Percentiles rank a stretch among this genome's conserved stretches.
phyloP scores from a whole-genome alignment of 1,140 invertebrate species.

The Drosophila bifasciata region DNA sequence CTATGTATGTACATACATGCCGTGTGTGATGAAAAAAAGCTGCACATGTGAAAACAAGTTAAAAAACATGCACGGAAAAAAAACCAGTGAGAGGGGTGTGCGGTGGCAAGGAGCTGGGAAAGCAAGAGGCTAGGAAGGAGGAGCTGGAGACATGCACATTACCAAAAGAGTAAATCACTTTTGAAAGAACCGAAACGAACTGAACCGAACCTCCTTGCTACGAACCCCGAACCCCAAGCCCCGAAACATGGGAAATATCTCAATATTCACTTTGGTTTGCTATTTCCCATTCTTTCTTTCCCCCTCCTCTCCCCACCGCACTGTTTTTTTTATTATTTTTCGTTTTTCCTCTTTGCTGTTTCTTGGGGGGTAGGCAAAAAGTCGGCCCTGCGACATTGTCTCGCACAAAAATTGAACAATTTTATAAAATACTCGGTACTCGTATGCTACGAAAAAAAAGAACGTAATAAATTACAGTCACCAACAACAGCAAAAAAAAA shows the following conservation, averaged over 20 bases:
- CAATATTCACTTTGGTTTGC: slow-evolving; percentile 64
- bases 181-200: slow-evolving; percentile 43
- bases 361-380: slow-evolving; percentile 31
- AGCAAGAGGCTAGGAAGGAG: too few species aligned
- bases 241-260: slow-evolving; percentile 56
- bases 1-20: slow-evolving; percentile 23
- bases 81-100: slow-evolving; percentile 1
- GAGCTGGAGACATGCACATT: slow-evolving; percentile 53
- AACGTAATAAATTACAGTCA: slow-evolving; percentile 71
- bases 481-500: slow-evolving; percentile 35
- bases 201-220: slow-evolving; percentile 5
- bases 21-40: slow-evolving; percentile 13
- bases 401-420: slow-evolving; percentile 60
- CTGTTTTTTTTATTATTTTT: slow-evolving; percentile 25
- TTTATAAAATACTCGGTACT: slow-evolving; percentile 48
- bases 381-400: slow-evolving; percentile 52
- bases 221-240: too few species aligned
- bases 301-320: not conserved
- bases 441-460: slow-evolving; percentile 38
- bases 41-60: slow-evolving; percentile 6
- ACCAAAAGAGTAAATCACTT: slow-evolving; percentile 73
- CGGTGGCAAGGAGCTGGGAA: not conserved
- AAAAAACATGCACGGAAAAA: slow-evolving; percentile 33
- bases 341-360: slow-evolving; percentile 29
- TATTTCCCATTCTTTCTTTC: slow-evolving; percentile 3